Evolutionary conservation across 2,113 vertebrate genomes (phyloP).

Genomic region (Sakesphorus luctuosus): DNA sequence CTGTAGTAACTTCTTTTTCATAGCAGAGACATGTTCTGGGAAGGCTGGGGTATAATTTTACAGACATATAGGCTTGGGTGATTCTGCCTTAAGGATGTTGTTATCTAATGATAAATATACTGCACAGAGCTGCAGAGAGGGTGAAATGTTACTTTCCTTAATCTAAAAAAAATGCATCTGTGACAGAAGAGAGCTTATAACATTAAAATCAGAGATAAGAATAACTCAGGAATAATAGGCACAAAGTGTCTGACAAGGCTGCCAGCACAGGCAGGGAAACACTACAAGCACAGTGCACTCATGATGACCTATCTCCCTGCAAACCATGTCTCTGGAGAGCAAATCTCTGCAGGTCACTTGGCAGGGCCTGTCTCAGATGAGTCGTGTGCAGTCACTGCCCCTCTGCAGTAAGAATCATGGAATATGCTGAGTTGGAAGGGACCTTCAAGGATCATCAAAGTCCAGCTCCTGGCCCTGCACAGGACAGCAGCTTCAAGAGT

Average conservation of each 20-base stretch:
- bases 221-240: not conserved
- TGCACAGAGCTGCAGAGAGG: not conserved
- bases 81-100: not conserved
- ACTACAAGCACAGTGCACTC: not conserved
- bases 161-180: not conserved
- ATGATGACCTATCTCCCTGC: fast-evolving
- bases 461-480: not conserved
- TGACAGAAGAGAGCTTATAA: not conserved
- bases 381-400: not conserved
- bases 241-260: not conserved
- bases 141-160: not conserved
- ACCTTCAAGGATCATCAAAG: fast-evolving
- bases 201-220: not conserved
- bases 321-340: not conserved
- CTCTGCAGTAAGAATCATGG: not conserved
- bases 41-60: not conserved
- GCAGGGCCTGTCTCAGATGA: not conserved
- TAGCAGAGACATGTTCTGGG: not conserved
- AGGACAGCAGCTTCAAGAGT: not conserved
- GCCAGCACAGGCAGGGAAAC: not conserved
- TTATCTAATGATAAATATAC: not conserved
- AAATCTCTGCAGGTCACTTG: not conserved
- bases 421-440: not conserved
- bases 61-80: not conserved
- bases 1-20: not conserved